Conservation (phyloP, 2,888 invertebrate species). For the Nomada lathburiana region DNA sequence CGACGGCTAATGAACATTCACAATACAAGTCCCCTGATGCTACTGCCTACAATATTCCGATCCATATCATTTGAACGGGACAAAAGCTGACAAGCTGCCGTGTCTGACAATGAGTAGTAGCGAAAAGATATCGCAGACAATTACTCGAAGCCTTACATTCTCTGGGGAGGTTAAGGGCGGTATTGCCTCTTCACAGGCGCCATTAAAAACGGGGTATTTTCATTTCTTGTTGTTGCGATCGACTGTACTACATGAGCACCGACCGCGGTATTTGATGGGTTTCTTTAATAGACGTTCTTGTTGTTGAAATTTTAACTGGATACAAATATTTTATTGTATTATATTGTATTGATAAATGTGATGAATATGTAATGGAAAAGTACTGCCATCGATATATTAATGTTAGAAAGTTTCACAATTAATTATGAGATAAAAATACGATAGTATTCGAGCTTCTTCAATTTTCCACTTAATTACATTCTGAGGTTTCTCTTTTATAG, state of each 20-base stretch:
- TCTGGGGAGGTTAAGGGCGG: conserved; percentile 5
- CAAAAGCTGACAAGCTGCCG: conserved; percentile 40
- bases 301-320: neutral
- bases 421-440: too few species aligned
- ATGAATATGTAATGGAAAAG: too few species aligned
- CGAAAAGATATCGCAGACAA: conserved; percentile 49
- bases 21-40: conserved; percentile 31
- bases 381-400: neutral
- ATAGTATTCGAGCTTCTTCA: too few species aligned
- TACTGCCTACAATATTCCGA: conserved; percentile 41
- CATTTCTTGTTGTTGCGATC: conserved; percentile 13
- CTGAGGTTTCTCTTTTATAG: too few species aligned
- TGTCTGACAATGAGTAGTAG: conserved; percentile 43
- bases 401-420: neutral
- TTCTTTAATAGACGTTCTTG: neutral
- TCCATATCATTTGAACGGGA: conserved; percentile 46
- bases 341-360: too few species aligned
- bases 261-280: neutral
- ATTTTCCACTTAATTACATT: too few species aligned
- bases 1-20: conserved; percentile 47
- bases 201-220: conserved; percentile 20
- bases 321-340: neutral
- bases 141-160: conserved; percentile 37
- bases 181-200: conserved; percentile 28
- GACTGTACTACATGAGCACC: neutral